Base-by-base conservation (phyloP, 2,888 invertebrate genomes). In the Acanthosepion lycidas region DNA sequence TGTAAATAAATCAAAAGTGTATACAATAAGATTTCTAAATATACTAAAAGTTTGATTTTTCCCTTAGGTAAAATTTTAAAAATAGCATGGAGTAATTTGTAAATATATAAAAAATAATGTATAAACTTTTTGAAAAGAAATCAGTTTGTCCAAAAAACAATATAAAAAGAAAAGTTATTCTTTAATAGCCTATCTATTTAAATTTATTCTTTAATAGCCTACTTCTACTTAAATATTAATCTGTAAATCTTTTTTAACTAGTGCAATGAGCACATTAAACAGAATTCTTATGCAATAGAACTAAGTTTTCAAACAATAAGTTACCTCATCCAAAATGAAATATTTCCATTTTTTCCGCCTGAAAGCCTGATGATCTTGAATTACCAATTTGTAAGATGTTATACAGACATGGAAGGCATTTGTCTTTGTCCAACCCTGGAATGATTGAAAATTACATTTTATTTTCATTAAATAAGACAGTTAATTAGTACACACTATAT, bases 291-390 rank as follows among this genome's bases (percentile, higher is more conserved):
- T 9, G 20, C 1, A 49, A 53, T 93, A 6, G 33, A 93, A 93
- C 26, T 49, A 94, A 91, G 23, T 3, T n/a, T 51, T 42, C 33
- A 28, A 95, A 28, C 53, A 26, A 93, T 93, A 20, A 91, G 96
- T 96, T 96, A 97, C 98, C 97, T 98, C 99, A 97, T 99, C 99
- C 94, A 99, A 98, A 96, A 99, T 99, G 94, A 99, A 98, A 97
- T 99, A 99, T 97, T 99, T 99, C 99, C 99, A 99, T 96, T 99
- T 99, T 98, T 99, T 99, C 96, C 99, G 98, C 94, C 99, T 98
- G 98, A 99, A 99, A 97, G 99, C 99, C 97, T 99, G 99, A 98
- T 99, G 99, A 98, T 99, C 99, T 97, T 99, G 99, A 96, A 99
- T 99, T 94, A 99, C 99, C 96, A 99, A 98, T 97, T 99, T 99